Conservation (phyloP, 2,113 vertebrate species). For the Drymodes brunneopygia region DNA sequence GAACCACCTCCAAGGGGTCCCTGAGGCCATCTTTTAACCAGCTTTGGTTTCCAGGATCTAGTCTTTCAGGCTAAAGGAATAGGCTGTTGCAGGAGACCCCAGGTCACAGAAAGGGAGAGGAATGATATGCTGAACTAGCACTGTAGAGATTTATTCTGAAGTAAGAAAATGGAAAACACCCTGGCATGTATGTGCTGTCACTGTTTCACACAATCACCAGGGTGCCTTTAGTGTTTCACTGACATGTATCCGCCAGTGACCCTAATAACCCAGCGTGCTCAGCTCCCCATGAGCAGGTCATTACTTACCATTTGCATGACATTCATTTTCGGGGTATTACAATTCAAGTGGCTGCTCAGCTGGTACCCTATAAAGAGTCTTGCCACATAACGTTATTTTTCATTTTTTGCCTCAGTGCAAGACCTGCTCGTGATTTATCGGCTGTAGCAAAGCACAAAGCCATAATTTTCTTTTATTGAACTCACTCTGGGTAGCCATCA, state of each 20-base stretch:
- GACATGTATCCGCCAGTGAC: background rate
- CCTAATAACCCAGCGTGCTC: background rate
- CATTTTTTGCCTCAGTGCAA: slow-evolving; percentile 16
- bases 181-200: background rate
- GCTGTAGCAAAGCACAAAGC: slow-evolving; percentile 53
- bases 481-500: slow-evolving; percentile 56
- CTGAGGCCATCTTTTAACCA: background rate
- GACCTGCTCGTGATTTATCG: background rate
- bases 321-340: background rate
- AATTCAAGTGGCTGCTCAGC: background rate
- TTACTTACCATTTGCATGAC: background rate
- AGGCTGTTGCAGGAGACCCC: background rate
- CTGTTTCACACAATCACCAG: background rate
- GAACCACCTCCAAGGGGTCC: background rate
- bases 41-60: background rate
- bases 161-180: background rate
- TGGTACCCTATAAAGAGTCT: background rate
- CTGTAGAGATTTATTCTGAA: background rate
- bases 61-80: background rate
- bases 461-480: slow-evolving; percentile 70
- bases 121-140: background rate
- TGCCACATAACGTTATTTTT: slow-evolving; percentile 33
- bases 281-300: background rate
- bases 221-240: background rate
- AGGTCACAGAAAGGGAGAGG: background rate